A percentile compares a stretch with the other conserved stretches of the same genome.
Conservation (phyloP, 2,113 vertebrate species). For the Myrmecobius fasciatus region DNA sequence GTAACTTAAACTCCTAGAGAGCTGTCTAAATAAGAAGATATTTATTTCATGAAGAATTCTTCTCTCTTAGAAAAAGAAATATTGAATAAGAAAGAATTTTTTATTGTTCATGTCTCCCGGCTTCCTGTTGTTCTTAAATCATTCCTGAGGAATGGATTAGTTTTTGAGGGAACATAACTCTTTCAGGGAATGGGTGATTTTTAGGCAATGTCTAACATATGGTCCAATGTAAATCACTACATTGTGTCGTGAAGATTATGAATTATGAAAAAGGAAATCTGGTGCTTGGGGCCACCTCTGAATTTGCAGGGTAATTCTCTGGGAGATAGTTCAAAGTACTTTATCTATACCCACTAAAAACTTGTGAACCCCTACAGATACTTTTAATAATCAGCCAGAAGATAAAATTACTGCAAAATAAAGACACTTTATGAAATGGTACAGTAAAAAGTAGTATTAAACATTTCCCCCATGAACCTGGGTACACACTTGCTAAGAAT, state of each 20-base stretch:
- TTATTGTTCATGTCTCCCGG: not conserved
- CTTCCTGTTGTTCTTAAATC: not conserved
- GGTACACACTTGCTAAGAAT: not conserved
- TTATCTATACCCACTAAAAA: not conserved
- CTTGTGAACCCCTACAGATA: not conserved
- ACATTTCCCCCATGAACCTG: not conserved
- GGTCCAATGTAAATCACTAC: not conserved
- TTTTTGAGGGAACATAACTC: not conserved
- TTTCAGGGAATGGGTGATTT: not conserved
- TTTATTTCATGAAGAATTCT: not conserved
- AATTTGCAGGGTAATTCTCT: not conserved
- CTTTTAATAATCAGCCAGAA: not conserved
- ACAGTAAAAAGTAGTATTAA: not conserved
- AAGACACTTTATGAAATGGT: not conserved
- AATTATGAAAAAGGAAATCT: slow-evolving; percentile 19
- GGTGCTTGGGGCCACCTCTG: not conserved
- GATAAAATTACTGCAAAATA: not conserved
- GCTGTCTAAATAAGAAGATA: slow-evolving; percentile 39
- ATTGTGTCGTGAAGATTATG: not conserved
- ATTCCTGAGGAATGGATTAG: not conserved
- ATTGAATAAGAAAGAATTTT: slow-evolving; percentile 23
- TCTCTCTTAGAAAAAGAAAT: slow-evolving; percentile 15
- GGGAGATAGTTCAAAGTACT: not conserved
- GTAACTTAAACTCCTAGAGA: not conserved
- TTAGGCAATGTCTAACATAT: not conserved